These are phyloP conservation scores for Steinernema hermaphroditum DNA, from an alignment of 2,888 invertebrate genomes.

Conservation along the genomic window DNA sequence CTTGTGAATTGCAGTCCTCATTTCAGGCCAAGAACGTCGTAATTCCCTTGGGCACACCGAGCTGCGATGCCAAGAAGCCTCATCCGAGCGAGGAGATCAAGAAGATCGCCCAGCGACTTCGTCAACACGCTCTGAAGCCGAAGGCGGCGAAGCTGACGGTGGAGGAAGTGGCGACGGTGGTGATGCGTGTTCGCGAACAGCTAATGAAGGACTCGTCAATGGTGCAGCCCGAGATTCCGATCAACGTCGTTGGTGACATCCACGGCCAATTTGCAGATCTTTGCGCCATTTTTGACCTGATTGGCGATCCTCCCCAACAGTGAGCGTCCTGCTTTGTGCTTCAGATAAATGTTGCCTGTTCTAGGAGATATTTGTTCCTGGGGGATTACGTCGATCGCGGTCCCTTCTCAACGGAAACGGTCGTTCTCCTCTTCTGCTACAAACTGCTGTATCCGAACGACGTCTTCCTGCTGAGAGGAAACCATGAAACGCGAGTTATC, in stretches of 20 bases:
- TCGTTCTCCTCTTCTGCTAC: slow-evolving; percentile 27
- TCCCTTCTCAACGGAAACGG: slow-evolving; percentile 1
- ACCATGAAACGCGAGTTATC: slow-evolving; percentile 7
- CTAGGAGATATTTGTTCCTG: slow-evolving; percentile 6
- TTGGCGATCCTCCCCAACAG: no score
- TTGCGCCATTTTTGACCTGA: slow-evolving; percentile 13
- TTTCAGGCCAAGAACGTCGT: neutral
- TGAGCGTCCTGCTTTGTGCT: no score
- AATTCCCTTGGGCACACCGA: neutral
- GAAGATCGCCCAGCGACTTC: slow-evolving; percentile 12
- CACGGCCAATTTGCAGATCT: slow-evolving; percentile 23
- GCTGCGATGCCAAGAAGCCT: neutral
- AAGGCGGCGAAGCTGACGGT: neutral
- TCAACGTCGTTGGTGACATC: slow-evolving; percentile 27
- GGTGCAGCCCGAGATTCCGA: slow-evolving; percentile 7
- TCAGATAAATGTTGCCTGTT: neutral
- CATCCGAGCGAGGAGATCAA: neutral
- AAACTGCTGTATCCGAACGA: slow-evolving; percentile 20
- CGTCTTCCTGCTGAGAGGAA: slow-evolving; percentile 12
- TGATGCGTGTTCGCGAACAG: slow-evolving; percentile 23
- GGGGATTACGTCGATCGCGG: slow-evolving; percentile 31
- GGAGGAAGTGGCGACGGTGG: neutral
- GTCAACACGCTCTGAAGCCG: neutral
- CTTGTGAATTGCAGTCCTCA: neutral
- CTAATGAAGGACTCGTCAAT: slow-evolving; percentile 6